These are phyloP conservation scores for Leptopterna dolabrata DNA, from an alignment of 2,888 invertebrate genomes.

Conservation along the genomic window DNA sequence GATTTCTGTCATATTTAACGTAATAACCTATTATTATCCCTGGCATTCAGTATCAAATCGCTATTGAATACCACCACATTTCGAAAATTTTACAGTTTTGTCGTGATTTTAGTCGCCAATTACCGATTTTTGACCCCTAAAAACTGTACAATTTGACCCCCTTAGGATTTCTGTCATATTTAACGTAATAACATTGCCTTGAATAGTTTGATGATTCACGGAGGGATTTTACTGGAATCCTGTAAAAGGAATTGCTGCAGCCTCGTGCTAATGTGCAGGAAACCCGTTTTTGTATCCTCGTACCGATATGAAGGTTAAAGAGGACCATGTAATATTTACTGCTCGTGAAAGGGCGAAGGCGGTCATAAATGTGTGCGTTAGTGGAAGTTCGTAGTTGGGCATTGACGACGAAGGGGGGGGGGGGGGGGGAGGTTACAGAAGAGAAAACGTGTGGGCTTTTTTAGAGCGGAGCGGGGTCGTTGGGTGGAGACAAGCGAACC, in stretches of 20 bases:
- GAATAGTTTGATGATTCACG: no score
- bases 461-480: constrained; percentile 9
- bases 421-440: not conserved
- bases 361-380: not conserved
- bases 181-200: no score
- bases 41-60: no score
- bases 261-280: not conserved
- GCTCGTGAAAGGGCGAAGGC: not conserved
- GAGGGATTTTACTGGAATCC: no score
- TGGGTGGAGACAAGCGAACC: not conserved
- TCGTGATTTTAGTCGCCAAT: no score
- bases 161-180: no score
- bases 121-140: no score
- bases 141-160: no score
- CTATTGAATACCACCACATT: no score
- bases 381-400: not conserved
- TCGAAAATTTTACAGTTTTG: no score
- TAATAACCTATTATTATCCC: no score
- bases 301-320: not conserved
- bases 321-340: not conserved
- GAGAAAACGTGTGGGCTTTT: constrained; percentile 9
- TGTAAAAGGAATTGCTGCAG: not conserved
- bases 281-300: not conserved
- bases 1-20: no score
- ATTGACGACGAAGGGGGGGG: not conserved